Percentiles rank a stretch among this genome's conserved stretches.
Conservation (phyloP, 2,113 vertebrate genomes). For the Cynopterus brachyotis region DNA sequence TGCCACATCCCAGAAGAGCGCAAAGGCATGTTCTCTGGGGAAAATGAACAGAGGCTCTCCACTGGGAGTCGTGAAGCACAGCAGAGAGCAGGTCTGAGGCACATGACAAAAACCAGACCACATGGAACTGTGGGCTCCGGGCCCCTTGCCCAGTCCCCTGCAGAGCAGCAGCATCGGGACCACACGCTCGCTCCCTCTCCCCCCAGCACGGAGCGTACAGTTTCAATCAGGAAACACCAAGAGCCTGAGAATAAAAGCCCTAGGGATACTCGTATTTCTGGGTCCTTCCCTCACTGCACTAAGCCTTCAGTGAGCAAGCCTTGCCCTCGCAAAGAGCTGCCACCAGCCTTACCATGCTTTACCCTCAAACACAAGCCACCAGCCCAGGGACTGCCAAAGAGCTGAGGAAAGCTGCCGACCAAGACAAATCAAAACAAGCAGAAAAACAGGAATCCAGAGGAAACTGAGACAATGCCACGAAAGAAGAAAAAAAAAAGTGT, state of each 20-base stretch:
- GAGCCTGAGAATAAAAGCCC: not conserved
- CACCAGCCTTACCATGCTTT: not conserved
- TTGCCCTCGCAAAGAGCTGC: not conserved
- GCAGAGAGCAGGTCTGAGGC: not conserved
- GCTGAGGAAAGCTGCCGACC: not conserved
- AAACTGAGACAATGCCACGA: not conserved
- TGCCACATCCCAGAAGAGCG: not conserved
- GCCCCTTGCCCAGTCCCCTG: not conserved
- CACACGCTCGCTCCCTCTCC: too few species aligned
- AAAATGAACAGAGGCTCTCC: not conserved
- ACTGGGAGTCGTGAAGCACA: not conserved
- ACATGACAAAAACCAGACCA: not conserved
- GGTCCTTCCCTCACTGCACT: not conserved
- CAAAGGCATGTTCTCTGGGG: not conserved
- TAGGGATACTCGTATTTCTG: too few species aligned
- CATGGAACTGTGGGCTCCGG: not conserved
- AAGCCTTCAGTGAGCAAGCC: not conserved
- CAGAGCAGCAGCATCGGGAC: not conserved
- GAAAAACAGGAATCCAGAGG: constrained; percentile 1
- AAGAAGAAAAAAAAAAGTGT: fast-evolving
- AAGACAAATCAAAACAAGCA: constrained; percentile 11
- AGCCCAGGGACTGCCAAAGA: not conserved
- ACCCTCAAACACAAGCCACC: not conserved
- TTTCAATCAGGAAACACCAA: not conserved
- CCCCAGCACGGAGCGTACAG: not conserved